A percentile compares a stretch with the other conserved stretches of the same genome.
Evolutionary conservation across 2,113 vertebrate species (phyloP).

Genomic region (Phycodurus eques): DNA sequence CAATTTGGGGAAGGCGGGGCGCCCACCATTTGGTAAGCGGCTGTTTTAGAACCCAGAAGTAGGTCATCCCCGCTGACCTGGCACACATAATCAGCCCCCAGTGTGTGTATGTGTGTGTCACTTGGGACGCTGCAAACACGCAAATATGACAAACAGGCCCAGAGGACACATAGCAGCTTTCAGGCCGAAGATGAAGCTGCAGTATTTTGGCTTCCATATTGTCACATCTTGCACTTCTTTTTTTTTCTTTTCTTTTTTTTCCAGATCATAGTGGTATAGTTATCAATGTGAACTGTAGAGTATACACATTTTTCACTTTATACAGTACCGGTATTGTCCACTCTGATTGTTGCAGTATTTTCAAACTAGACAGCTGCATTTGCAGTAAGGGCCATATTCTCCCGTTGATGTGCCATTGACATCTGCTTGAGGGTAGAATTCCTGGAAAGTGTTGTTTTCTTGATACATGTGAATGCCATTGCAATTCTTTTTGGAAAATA

Average conservation of each 20-base stretch:
- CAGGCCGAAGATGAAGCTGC: conserved; percentile 5
- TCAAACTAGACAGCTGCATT: too few species aligned
- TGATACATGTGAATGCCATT: too few species aligned
- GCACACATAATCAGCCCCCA: conserved; percentile 59
- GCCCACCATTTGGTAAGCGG: conserved; percentile 64
- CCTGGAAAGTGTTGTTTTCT: too few species aligned
- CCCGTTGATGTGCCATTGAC: too few species aligned
- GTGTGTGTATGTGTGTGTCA: conserved; percentile 24
- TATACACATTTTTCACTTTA: too few species aligned
- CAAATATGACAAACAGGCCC: conserved; percentile 13
- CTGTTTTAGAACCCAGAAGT: conserved; percentile 67
- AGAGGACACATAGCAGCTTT: conserved; percentile 24
- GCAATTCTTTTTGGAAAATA: too few species aligned
- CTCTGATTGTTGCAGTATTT: too few species aligned
- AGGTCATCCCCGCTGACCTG: conserved; percentile 73
- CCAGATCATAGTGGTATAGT: too few species aligned
- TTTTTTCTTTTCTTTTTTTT: neutral
- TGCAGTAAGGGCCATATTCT: too few species aligned
- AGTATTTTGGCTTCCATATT: neutral
- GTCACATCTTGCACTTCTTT: neutral
- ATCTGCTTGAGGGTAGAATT: too few species aligned
- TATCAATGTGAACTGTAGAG: too few species aligned
- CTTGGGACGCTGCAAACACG: conserved; percentile 35
- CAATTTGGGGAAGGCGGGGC: conserved; percentile 32
- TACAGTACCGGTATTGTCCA: too few species aligned